Evolutionary conservation across 2,797 vertebrate genomes (phyloP), one percentile per base, ranked within the genome.

Genomic region (Rachycentron canadum): DNA sequence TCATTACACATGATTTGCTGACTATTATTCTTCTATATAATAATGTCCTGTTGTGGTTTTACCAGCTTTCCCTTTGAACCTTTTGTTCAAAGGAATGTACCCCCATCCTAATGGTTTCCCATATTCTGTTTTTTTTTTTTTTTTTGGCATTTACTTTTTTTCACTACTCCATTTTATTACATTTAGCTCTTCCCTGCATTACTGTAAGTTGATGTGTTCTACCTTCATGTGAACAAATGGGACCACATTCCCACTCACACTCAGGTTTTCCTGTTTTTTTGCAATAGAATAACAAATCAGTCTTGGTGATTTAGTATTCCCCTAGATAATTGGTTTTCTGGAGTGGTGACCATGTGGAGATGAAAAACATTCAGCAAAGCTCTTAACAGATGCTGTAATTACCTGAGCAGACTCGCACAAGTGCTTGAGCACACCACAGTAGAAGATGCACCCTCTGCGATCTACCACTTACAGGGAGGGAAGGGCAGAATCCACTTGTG

Each of bases 371-470:
- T 95, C 90, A 89, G 86, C 89, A 93, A 88, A 91, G 86, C 94
- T 92, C 93, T 94, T 94, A 96, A 94, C 94, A 96, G 94, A 95
- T 95, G 94, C 93, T 92, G 90, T 95, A 95, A 96, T 95, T 95
- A 95, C 94, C 94, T 95, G 91, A 92, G 94, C 92, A 92, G 88
- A 85, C 82, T 89, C 64, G 43, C 86, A 90, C 76, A 88, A 91
- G 85, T 68, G 81, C 82, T 82, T 69, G 76, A 80, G 83, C 80
- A 84, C 85, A 88, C 81, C 76, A 38, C 59, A 80, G 84, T 78
- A 69, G 84, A 82, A 81, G 74, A 82, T 66, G 77, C 81, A 89
- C 63, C 82, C 70, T 73, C 63, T 89, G 87, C 88, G 81, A 88
- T 85, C 89, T 70, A 74, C 80, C 69, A 81, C 85, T 89, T 71